Percentiles rank a stretch among this genome's conserved stretches.
These are phyloP conservation scores for Muscicapa adusta DNA, from an alignment of 2,113 vertebrate species.

Conservation along the genomic window DNA sequence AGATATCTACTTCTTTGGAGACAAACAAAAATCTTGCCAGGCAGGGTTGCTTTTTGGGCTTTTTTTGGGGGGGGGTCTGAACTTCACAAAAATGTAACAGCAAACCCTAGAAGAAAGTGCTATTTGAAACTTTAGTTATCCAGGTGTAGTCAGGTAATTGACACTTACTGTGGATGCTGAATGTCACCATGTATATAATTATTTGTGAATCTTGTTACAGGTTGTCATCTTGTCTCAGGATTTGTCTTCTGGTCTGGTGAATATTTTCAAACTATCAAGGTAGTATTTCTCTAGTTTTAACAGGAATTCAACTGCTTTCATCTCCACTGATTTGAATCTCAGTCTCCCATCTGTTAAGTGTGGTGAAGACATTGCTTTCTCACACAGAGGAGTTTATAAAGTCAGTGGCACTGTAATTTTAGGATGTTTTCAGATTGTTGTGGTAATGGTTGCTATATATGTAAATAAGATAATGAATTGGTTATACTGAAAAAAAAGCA, in stretches of 20 bases:
- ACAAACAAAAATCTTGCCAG: not conserved
- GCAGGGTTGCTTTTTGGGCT: fast-evolving
- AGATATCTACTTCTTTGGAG: not conserved
- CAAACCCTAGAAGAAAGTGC: not conserved
- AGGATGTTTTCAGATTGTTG: not conserved
- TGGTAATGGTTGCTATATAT: not conserved
- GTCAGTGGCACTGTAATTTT: not conserved
- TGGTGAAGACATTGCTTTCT: not conserved
- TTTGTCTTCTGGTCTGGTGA: not conserved
- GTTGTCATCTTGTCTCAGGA: not conserved
- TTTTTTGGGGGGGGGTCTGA: not conserved
- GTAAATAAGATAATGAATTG: not conserved
- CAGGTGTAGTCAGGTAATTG: not conserved
- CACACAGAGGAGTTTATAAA: not conserved
- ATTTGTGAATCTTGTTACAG: not conserved
- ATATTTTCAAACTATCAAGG: not conserved
- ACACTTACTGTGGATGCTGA: not conserved
- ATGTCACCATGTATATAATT: not conserved
- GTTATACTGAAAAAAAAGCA: not conserved
- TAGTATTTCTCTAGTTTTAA: not conserved
- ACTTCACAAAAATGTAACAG: not conserved
- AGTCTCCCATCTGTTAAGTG: not conserved
- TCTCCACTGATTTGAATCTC: not conserved
- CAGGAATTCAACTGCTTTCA: not conserved
- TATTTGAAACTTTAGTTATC: not conserved